These are phyloP conservation scores for Numida meleagris DNA, from an alignment of 2,113 vertebrate genomes.

Conservation along the genomic window DNA sequence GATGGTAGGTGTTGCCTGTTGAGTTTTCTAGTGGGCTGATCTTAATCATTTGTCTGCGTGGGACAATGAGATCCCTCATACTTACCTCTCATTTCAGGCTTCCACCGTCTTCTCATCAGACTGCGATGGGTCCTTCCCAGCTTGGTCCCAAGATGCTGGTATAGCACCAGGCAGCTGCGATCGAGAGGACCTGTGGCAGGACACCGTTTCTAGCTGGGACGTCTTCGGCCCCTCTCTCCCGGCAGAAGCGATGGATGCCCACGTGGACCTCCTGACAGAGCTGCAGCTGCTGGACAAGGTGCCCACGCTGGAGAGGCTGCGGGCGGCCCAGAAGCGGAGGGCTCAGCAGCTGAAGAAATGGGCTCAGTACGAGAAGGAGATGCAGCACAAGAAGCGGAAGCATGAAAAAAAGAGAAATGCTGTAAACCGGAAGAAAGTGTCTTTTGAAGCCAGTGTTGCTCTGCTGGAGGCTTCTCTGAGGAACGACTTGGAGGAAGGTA, in stretches of 20 bases:
- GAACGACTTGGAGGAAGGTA: slow-evolving; percentile 96
- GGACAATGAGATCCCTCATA: background rate
- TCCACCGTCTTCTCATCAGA: background rate
- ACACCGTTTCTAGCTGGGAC: background rate
- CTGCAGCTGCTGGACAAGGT: slow-evolving; percentile 97
- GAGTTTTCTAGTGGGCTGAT: background rate
- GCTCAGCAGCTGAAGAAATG: slow-evolving; percentile 97
- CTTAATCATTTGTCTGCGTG: fast-evolving
- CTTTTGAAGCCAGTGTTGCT: slow-evolving; percentile 91
- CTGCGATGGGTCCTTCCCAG: slow-evolving; percentile 30
- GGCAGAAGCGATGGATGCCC: slow-evolving; percentile 85
- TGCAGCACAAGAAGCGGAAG: slow-evolving; percentile 92
- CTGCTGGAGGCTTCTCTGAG: slow-evolving; percentile 93
- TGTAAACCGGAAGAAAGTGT: slow-evolving; percentile 81
- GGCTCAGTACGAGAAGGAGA: slow-evolving; percentile 95
- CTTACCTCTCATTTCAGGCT: slow-evolving; percentile 38
- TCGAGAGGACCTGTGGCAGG: background rate
- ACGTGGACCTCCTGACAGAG: slow-evolving; percentile 93
- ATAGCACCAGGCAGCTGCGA: slow-evolving; percentile 45
- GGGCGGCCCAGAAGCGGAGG: slow-evolving; percentile 92
- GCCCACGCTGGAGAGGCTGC: slow-evolving; percentile 92
- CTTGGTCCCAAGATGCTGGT: background rate
- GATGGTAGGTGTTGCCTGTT: background rate
- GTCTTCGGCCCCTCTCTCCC: background rate
- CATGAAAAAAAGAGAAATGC: slow-evolving; percentile 87